Base-by-base conservation (phyloP, 2,888 invertebrate genomes). In the Maniola hyperantus region DNA sequence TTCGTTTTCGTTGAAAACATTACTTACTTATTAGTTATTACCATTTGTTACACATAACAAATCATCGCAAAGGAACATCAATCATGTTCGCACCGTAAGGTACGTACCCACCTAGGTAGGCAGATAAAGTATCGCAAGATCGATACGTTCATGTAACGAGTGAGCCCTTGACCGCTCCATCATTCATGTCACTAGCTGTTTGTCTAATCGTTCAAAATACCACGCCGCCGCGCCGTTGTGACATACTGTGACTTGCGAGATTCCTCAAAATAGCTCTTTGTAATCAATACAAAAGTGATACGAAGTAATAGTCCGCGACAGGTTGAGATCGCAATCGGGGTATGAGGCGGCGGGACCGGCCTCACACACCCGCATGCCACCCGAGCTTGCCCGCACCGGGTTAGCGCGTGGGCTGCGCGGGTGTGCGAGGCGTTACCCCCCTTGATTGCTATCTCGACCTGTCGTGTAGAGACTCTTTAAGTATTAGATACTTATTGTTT, bases 151-250 rank as follows among this genome's bases (percentile, higher is more conserved):
- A 64, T 74, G 79, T 75, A 77, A 73, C 76, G 76, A 80, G 79
- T 76, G 73, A 76, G 75, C 77, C 75, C 77, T 78, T 76, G 76
- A 77, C 78, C 76, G 74, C 73, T 79, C 76, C 75, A 77, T 80
- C 79, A 79, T 76, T 76, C 73, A 78, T 75, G 75, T 67, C 67
- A 63, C 67, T 71, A 71, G 74, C 60, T 80, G 71, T 73, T 74
- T 76, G 74, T 65, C 72, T 75, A 67, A 71, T 71, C 70, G 59
- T 68, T 72, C 70, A 71, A 69, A 68, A 64, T 59, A 65, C 66
- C 64, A 57, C 57, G 59, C 60, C 15, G 50, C 66, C 64, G 53
- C 57, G 59, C 60, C 15, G 50, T 63, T 63, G 44, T 69, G 67
- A 68, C 64, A 70, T 53, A 64, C 60, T 64, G 51, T 64, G 54